phyloP scores from a whole-genome alignment of 1,140 invertebrate genomes.

The Apis florea region DNA sequence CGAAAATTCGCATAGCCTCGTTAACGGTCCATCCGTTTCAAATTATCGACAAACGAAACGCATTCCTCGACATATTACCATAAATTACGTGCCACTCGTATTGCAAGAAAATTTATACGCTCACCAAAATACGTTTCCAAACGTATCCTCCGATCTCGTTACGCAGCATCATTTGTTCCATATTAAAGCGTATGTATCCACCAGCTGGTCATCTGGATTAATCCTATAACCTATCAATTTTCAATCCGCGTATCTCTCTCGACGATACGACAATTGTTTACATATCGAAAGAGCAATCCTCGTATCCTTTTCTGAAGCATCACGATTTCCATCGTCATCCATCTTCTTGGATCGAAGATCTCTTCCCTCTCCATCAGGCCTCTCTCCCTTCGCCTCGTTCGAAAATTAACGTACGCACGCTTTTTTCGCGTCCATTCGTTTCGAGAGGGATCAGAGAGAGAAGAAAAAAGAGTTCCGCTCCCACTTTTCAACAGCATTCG shows the following conservation, averaged over 20 bases:
- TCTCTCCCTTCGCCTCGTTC: too few species aligned
- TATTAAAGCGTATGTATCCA: neutral
- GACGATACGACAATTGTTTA: neutral
- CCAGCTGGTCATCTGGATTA: neutral
- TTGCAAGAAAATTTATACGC: neutral
- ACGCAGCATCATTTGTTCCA: neutral
- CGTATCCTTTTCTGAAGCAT: too few species aligned
- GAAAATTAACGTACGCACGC: neutral
- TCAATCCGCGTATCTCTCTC: neutral
- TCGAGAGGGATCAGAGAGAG: neutral
- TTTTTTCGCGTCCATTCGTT: neutral
- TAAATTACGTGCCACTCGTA: neutral
- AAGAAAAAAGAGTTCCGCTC: neutral
- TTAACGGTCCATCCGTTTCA: too few species aligned
- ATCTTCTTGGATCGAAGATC: too few species aligned
- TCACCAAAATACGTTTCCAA: neutral
- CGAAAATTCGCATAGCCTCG: too few species aligned
- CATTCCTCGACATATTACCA: too few species aligned
- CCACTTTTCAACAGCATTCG: slow-evolving; percentile 6
- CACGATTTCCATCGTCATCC: too few species aligned
- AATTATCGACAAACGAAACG: too few species aligned
- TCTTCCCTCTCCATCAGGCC: too few species aligned
- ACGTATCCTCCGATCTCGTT: neutral
- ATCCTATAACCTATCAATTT: slow-evolving; percentile 16
- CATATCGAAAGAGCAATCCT: too few species aligned